Evolutionary conservation across 1,140 invertebrate genomes (phyloP).

Genomic region (Diprion similis): DNA sequence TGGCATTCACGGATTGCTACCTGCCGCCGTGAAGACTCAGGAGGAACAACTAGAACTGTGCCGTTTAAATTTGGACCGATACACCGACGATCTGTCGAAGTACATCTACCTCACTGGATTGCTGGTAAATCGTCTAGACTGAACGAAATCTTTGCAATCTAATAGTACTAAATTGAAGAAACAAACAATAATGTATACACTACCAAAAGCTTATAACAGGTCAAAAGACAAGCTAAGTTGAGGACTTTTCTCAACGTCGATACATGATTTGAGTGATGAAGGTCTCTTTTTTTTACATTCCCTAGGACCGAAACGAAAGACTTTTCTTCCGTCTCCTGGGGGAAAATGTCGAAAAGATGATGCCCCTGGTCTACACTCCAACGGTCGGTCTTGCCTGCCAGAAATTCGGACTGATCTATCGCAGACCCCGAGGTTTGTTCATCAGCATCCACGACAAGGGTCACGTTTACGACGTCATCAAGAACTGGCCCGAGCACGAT

Average conservation of each 20-base stretch:
- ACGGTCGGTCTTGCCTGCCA: conserved; percentile 94
- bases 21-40: conserved; percentile 79
- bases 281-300: conserved; percentile 20
- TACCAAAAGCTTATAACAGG: no score
- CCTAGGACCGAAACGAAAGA: conserved; percentile 85
- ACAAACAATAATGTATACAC: not conserved
- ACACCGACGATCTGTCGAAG: conserved; percentile 78
- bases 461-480: conserved; percentile 84
- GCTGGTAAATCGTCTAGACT: conserved; percentile 61
- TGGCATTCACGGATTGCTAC: conserved; percentile 85
- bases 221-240: not conserved
- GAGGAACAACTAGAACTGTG: conserved; percentile 84
- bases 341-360: conserved; percentile 88
- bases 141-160: no score
- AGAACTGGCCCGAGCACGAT: conserved; percentile 88
- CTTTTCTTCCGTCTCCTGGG: conserved; percentile 92
- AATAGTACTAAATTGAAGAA: no score
- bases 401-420: conserved; percentile 93
- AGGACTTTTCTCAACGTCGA: conserved; percentile 14
- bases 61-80: conserved; percentile 72
- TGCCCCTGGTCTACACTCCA: conserved; percentile 92
- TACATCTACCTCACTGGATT: conserved; percentile 81
- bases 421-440: conserved; percentile 91
- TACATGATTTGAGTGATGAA: conserved; percentile 11
- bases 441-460: conserved; percentile 96